Evolutionary conservation across 2,797 vertebrate species (phyloP).

Genomic region (Sparidentex hasta): DNA sequence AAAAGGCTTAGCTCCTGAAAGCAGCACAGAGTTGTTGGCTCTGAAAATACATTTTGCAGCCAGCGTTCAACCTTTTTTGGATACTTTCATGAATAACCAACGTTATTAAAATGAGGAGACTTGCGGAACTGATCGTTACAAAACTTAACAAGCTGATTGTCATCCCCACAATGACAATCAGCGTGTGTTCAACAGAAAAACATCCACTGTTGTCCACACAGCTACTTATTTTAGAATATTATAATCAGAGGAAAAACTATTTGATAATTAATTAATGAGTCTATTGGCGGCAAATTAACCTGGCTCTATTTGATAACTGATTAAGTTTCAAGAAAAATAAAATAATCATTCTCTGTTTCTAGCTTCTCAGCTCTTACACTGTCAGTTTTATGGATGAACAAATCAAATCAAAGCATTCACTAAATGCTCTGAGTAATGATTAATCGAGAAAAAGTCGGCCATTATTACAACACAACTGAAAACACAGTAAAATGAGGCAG

Average conservation of each 20-base stretch:
- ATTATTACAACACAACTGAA: not conserved
- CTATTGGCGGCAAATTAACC: not conserved
- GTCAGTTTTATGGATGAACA: too few species aligned
- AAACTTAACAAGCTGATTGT: not conserved
- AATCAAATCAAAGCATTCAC: not conserved
- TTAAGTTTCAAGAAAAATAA: too few species aligned
- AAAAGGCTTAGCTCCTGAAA: conserved; percentile 38
- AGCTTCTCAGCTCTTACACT: not conserved
- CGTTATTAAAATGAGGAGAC: not conserved
- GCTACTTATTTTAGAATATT: not conserved
- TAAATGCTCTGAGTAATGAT: too few species aligned
- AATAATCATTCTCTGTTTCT: not conserved
- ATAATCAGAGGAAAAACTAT: not conserved
- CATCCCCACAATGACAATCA: not conserved
- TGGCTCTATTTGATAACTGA: too few species aligned
- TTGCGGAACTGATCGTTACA: not conserved
- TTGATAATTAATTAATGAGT: not conserved
- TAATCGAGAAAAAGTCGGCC: not conserved
- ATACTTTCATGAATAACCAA: not conserved
- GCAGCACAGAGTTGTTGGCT: conserved; percentile 30
- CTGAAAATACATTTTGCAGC: conserved; percentile 33
- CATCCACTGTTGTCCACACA: not conserved
- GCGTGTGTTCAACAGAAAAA: not conserved
- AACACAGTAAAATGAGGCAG: not conserved
- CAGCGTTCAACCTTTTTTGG: not conserved